These are phyloP conservation scores for Lytechinus variegatus DNA, from an alignment of 35 echinoderm and acorn worm genomes.

Conservation along the genomic window DNA sequence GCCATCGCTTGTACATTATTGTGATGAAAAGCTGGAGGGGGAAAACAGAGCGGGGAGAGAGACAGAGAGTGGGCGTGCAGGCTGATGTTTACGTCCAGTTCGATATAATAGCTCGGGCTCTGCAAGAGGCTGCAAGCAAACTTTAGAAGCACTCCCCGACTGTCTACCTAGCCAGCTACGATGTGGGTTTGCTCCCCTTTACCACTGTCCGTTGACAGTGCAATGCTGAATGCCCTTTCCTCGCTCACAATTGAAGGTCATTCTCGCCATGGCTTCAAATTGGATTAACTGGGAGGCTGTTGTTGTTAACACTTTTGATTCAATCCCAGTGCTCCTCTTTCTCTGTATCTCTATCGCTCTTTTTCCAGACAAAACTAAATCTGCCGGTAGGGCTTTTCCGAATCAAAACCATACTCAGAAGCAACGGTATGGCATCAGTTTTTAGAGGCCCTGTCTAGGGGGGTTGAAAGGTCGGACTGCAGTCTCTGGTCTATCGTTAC, in stretches of 20 bases:
- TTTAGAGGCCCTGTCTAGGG: background rate
- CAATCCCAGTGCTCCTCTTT: background rate
- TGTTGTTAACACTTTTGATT: constrained; percentile 20
- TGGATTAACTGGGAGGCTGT: constrained; percentile 43
- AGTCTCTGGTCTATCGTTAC: background rate
- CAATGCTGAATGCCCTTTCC: constrained; percentile 27
- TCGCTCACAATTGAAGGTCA: background rate
- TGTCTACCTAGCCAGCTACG: background rate
- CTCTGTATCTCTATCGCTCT: background rate
- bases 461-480: background rate
- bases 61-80: background rate
- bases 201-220: background rate
- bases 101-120: constrained; percentile 1
- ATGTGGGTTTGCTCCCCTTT: background rate
- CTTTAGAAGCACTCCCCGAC: background rate
- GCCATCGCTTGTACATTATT: background rate
- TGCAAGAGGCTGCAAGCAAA: background rate
- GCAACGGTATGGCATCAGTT: background rate
- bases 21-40: background rate
- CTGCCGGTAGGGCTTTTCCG: background rate
- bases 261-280: background rate
- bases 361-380: background rate
- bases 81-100: background rate
- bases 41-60: background rate
- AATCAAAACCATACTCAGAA: too few relatives aligned